Base-by-base conservation (phyloP, 2,888 invertebrate genomes). In the Synergus umbraculus region DNA sequence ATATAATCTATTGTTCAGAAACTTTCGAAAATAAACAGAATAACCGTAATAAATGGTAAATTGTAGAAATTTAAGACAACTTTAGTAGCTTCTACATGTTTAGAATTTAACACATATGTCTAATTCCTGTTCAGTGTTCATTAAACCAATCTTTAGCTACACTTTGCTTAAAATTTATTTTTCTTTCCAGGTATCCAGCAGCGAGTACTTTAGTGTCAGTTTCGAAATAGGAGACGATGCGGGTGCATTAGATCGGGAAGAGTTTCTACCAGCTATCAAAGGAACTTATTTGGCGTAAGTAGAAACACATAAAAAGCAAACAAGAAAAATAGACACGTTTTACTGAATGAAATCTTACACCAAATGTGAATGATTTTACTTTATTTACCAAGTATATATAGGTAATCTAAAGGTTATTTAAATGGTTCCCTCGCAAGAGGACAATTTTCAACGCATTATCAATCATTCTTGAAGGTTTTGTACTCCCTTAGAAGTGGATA, bases 121-220 rank as follows among this genome's bases (percentile, higher is more conserved):
- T 46, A 15, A 76, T 60, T 12, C 0, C 60, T 29, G 29, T 29
- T 29, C 29, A 29, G 29, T 10, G 22, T 54, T n/a, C n/a, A 60
- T 60, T 9, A 10, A 60, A 60, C 9, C 10, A 22, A n/a, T 10
- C 9, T n/a, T 37, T 37, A 54, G 54, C 54, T 58, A 41, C 37
- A 58, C 22, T 58, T 76, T 54, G 18, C 76, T 22, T 22, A 8
- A 60, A 22, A 60, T 60, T 49, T 49, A 18, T 43, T 73, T 84
- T 82, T 64, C 86, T 84, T 93, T 93, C 65, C 92, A 95, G 95
- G 95, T 95, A 89, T 95, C 95, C 78, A 96, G 95, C 91, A 95
- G 95, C 86, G 96, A 96, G 88, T 96, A 94, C 90, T 95, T 96
- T 92, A 95, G 95, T 86, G 95, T 96, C 82, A 94, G 94, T 90